Percentiles rank a stretch among this genome's conserved stretches.
Conservation (phyloP, 2,113 vertebrate species). For the Sinosuthora webbiana region DNA sequence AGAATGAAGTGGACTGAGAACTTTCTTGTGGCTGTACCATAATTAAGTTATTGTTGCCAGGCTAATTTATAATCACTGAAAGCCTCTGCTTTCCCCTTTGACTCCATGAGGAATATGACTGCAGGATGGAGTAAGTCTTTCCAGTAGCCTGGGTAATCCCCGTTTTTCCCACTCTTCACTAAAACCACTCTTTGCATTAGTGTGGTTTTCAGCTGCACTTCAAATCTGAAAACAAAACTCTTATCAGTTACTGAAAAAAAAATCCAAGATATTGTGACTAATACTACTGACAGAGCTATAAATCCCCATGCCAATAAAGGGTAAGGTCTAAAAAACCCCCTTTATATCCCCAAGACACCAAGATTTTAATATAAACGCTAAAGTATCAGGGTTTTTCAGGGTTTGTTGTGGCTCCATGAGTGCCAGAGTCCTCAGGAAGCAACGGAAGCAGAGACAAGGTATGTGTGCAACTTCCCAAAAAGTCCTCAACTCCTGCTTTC, state of each 20-base stretch:
- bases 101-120: neutral
- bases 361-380: neutral
- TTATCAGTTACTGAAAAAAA: neutral
- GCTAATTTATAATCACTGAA: neutral
- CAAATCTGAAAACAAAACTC: neutral
- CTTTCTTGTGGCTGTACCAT: neutral
- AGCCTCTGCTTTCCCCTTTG: neutral
- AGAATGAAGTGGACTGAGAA: neutral
- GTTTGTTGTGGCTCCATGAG: neutral
- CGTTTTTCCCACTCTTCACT: neutral
- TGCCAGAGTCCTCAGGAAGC: neutral
- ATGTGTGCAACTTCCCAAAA: neutral
- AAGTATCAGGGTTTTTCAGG: neutral
- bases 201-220: neutral
- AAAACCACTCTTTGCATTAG: neutral
- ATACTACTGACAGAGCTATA: neutral
- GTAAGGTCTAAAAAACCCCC: neutral
- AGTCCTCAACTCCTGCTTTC: neutral
- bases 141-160: neutral
- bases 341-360: neutral
- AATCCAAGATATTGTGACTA: neutral
- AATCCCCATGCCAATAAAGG: neutral
- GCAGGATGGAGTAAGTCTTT: neutral
- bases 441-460: neutral
- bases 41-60: constrained; percentile 9